Conservation (phyloP, 2,797 vertebrate species). For the Sylvilagus floridanus region DNA sequence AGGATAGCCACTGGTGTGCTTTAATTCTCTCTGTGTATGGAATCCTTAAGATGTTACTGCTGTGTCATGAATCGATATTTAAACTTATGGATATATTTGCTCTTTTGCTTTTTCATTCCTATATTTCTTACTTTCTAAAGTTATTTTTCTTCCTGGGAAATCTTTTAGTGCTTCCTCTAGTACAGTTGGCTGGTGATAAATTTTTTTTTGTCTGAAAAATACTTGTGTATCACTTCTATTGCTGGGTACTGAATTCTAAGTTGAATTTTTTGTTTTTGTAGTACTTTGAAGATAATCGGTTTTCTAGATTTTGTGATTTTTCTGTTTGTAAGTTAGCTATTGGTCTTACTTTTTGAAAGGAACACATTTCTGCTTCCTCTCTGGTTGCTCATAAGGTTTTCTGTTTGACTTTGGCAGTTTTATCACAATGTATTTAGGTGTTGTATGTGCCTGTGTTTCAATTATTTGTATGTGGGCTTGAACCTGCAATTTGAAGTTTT, state of each 20-base stretch:
- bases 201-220: conserved; percentile 14
- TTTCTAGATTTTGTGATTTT: not conserved
- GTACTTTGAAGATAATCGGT: not conserved
- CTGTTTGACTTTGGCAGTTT: not conserved
- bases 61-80: not conserved
- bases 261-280: not conserved
- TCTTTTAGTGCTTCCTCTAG: not conserved
- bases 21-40: not conserved
- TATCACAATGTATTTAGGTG: not conserved
- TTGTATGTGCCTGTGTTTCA: not conserved
- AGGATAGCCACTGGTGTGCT: accelerated
- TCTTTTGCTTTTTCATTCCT: not conserved
- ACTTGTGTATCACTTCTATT: not conserved
- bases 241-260: not conserved
- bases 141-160: not conserved
- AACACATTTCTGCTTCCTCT: not conserved
- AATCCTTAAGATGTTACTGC: not conserved
- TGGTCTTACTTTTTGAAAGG: not conserved
- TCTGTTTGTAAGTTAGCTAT: not conserved
- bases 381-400: not conserved
- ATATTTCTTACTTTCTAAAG: not conserved
- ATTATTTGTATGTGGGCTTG: not conserved
- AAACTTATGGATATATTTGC: not conserved
- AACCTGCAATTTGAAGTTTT: not conserved
- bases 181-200: not conserved